Evolutionary conservation across 1,140 invertebrate genomes (phyloP).

Genomic region (Coboldia fuscipes): DNA sequence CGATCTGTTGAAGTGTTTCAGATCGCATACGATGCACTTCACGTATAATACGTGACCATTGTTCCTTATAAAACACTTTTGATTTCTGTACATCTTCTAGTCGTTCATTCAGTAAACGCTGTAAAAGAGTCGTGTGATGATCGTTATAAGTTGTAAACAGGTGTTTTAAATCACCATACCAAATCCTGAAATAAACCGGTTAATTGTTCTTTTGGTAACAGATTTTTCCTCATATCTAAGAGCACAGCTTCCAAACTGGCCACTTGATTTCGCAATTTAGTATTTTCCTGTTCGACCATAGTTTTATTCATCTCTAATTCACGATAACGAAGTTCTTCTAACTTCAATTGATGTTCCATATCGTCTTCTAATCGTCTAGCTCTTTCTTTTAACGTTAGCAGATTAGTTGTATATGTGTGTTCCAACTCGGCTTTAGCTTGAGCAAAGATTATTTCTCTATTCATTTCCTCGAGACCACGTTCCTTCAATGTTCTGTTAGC

Average conservation of each 20-base stretch:
- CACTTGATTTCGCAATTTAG: background rate
- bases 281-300: conserved; percentile 1
- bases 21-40: background rate
- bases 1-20: background rate
- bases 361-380: background rate
- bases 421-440: conserved; percentile 1
- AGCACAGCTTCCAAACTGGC: background rate
- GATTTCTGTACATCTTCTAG: background rate
- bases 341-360: background rate
- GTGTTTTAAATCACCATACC: background rate
- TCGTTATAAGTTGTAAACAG: background rate
- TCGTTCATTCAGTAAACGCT: conserved; percentile 1
- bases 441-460: background rate
- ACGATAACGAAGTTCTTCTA: background rate
- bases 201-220: conserved; percentile 1
- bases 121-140: background rate
- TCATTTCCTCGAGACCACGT: background rate
- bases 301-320: conserved; percentile 1
- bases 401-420: background rate
- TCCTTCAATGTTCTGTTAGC: conserved; percentile 1
- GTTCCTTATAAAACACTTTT: conserved; percentile 3
- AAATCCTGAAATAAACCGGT: background rate
- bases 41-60: conserved; percentile 2
- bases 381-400: background rate
- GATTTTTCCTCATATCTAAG: too few relatives aligned